A percentile compares a stretch with the other conserved stretches of the same genome.
phyloP scores from a whole-genome alignment of 2,113 vertebrate genomes.

The Pantherophis guttatus region DNA sequence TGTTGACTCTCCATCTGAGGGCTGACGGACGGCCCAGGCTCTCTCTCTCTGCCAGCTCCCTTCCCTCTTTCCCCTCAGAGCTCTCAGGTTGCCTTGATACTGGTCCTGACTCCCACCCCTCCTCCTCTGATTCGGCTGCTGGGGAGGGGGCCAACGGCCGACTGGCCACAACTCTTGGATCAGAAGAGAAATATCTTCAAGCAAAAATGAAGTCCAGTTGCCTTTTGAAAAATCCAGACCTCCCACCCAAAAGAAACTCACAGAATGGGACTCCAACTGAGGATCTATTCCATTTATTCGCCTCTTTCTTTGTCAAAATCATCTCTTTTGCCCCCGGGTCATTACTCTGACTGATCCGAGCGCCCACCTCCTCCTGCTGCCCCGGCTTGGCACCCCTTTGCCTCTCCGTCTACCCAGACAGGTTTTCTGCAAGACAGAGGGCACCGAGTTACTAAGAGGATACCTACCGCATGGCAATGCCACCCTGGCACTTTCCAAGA shows the following conservation, averaged over 20 bases:
- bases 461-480: not conserved
- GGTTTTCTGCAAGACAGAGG: conserved; percentile 36
- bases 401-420: conserved; percentile 38
- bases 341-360: conserved; percentile 16
- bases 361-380: conserved; percentile 16
- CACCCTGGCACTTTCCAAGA: not conserved
- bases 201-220: too few relatives aligned
- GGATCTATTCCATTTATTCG: conserved; percentile 5
- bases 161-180: too few relatives aligned
- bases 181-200: too few relatives aligned
- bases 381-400: conserved; percentile 26
- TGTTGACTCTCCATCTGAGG: too few relatives aligned
- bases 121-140: too few relatives aligned
- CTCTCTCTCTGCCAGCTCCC: too few relatives aligned
- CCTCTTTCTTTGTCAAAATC: not conserved
- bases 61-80: too few relatives aligned
- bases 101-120: too few relatives aligned
- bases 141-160: too few relatives aligned
- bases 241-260: not conserved
- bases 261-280: not conserved
- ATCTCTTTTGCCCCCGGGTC: not conserved
- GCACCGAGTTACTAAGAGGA: conserved; percentile 28
- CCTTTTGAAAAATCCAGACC: too few relatives aligned
- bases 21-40: too few relatives aligned
- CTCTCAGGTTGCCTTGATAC: too few relatives aligned